Evolutionary conservation across 2,797 vertebrate genomes (phyloP).

Genomic region (Melanotaenia maccullochi): DNA sequence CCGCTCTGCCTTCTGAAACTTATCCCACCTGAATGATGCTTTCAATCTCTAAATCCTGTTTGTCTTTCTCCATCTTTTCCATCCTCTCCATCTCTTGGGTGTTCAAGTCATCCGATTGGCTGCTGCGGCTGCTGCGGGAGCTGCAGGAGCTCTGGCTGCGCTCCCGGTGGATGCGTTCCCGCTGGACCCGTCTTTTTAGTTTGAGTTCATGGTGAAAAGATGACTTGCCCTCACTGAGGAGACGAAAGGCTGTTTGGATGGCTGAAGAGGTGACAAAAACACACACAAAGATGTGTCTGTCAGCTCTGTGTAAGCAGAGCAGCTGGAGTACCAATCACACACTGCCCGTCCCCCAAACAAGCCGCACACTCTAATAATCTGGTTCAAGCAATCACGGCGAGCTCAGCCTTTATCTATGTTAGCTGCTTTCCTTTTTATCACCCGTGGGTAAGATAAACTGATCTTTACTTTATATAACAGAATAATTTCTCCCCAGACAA

Average conservation of each 20-base stretch:
- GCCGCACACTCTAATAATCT: no score
- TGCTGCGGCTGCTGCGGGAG: constrained; percentile 67
- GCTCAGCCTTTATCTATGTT: no score
- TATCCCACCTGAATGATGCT: constrained; percentile 76
- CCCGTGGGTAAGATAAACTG: background rate
- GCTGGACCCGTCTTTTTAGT: constrained; percentile 76
- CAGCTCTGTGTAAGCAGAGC: background rate
- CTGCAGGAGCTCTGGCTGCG: constrained; percentile 63
- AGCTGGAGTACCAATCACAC: background rate
- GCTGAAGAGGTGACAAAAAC: constrained; percentile 56
- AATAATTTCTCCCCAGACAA: background rate
- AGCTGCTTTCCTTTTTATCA: background rate
- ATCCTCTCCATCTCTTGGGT: constrained; percentile 53
- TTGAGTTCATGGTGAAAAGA: constrained; percentile 82
- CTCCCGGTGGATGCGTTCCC: constrained; percentile 68
- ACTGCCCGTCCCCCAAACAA: background rate
- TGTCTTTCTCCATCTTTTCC: constrained; percentile 55
- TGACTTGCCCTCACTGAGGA: constrained; percentile 74
- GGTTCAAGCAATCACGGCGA: background rate
- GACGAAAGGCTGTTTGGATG: constrained; percentile 80
- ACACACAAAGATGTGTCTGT: background rate
- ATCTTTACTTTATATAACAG: background rate
- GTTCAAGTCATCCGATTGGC: constrained; percentile 69
- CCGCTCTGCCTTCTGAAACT: background rate
- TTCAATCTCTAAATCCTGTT: constrained; percentile 73